Conservation (phyloP, 2,797 vertebrate species). For the Meriones psammophilus region DNA sequence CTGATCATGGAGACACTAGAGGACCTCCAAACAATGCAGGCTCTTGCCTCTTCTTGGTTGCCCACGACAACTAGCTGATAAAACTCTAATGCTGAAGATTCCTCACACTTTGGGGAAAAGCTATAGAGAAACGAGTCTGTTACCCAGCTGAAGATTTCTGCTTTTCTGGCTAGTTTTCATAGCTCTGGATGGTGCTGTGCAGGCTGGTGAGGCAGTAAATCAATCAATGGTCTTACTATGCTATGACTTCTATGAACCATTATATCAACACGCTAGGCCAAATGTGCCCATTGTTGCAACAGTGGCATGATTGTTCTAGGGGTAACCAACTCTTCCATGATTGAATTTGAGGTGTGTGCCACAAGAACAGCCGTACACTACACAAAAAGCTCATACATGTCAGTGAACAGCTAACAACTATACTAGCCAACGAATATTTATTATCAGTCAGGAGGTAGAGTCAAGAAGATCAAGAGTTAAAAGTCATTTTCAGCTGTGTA, state of each 20-base stretch:
- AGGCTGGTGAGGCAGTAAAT: background rate
- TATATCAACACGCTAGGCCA: background rate
- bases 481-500: background rate
- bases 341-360: background rate
- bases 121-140: background rate
- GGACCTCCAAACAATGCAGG: background rate
- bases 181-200: background rate
- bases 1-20: background rate
- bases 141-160: background rate
- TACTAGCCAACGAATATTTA: background rate
- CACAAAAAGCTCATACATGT: background rate
- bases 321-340: background rate
- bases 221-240: background rate
- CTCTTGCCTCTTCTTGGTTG: background rate
- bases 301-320: background rate
- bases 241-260: background rate
- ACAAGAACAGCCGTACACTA: background rate
- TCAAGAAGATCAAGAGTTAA: background rate
- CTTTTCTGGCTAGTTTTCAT: background rate
- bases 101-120: background rate
- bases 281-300: background rate
- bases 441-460: background rate
- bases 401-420: background rate
- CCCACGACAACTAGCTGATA: background rate
- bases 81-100: too few relatives aligned